These are phyloP conservation scores for Drosophila sucinea DNA, from an alignment of 1,140 invertebrate species.

Conservation along the genomic window DNA sequence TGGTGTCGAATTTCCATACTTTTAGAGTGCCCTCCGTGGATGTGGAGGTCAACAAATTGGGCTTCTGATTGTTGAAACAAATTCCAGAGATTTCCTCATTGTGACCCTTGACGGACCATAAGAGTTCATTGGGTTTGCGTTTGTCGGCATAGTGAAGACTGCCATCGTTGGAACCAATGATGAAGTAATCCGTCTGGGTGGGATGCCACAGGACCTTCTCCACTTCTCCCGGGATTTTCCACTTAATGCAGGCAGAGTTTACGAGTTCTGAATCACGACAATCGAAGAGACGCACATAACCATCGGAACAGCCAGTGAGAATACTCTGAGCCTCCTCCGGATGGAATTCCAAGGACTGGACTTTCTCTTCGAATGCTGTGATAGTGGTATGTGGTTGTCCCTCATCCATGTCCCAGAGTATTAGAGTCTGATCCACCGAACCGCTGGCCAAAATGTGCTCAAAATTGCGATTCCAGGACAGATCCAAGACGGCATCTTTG, in stretches of 20 bases:
- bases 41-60: slow-evolving; percentile 72
- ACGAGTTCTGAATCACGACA: slow-evolving; percentile 87
- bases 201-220: slow-evolving; percentile 94
- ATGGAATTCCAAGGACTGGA: slow-evolving; percentile 95
- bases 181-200: slow-evolving; percentile 73
- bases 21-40: slow-evolving; percentile 76
- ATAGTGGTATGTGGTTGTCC: slow-evolving; percentile 89
- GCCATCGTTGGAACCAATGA: slow-evolving; percentile 92
- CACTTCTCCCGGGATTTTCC: slow-evolving; percentile 91
- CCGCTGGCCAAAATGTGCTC: slow-evolving; percentile 95
- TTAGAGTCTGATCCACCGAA: slow-evolving; percentile 93
- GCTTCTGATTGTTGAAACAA: slow-evolving; percentile 72
- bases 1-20: slow-evolving; percentile 76
- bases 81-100: slow-evolving; percentile 90
- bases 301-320: slow-evolving; percentile 89
- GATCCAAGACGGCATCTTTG: slow-evolving; percentile 94
- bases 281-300: slow-evolving; percentile 90
- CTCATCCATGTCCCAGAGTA: slow-evolving; percentile 96
- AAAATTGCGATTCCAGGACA: slow-evolving; percentile 94
- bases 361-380: slow-evolving; percentile 90
- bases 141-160: slow-evolving; percentile 91
- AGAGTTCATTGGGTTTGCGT: slow-evolving; percentile 86
- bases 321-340: slow-evolving; percentile 91
- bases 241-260: slow-evolving; percentile 85
- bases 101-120: slow-evolving; percentile 92